Percentiles rank a stretch among this genome's conserved stretches.
Conservation (phyloP, 2,888 invertebrate genomes). For the Cynaeus angustus region DNA sequence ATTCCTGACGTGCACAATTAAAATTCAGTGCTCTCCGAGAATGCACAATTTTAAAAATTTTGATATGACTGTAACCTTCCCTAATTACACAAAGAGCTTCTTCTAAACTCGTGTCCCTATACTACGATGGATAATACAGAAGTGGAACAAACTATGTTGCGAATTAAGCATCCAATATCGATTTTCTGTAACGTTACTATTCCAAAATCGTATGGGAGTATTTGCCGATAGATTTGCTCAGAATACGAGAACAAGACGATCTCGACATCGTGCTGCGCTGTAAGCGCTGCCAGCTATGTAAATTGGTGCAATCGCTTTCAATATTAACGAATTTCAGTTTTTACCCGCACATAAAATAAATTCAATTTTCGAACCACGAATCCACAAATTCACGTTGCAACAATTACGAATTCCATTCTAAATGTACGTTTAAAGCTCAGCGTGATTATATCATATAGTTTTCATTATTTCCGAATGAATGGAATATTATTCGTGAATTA, state of each 20-base stretch:
- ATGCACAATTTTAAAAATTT: too few relatives aligned
- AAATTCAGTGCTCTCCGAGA: too few relatives aligned
- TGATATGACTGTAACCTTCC: conserved; percentile 12
- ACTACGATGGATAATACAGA: conserved; percentile 43
- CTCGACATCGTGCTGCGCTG: conserved; percentile 24
- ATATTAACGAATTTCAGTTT: conserved; percentile 39
- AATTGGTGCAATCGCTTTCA: conserved; percentile 30
- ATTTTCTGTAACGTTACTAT: conserved; percentile 39
- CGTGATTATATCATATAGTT: not conserved
- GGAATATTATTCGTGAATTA: too few relatives aligned
- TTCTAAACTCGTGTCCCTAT: conserved; percentile 41
- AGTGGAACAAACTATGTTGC: conserved; percentile 49
- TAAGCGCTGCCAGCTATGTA: conserved; percentile 32
- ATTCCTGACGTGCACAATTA: not conserved
- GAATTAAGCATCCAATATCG: conserved; percentile 48
- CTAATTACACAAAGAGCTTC: conserved; percentile 44
- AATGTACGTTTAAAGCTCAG: not conserved
- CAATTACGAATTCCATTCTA: conserved; percentile 1
- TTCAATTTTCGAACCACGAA: conserved; percentile 33
- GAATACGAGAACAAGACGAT: conserved; percentile 43
- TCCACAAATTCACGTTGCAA: conserved; percentile 19
- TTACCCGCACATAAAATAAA: conserved; percentile 20
- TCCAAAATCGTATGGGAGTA: conserved; percentile 44
- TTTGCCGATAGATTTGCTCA: conserved; percentile 40
- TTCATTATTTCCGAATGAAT: not conserved